Conservation (phyloP, 1,140 invertebrate species). For the Acromyrmex heyeri region DNA sequence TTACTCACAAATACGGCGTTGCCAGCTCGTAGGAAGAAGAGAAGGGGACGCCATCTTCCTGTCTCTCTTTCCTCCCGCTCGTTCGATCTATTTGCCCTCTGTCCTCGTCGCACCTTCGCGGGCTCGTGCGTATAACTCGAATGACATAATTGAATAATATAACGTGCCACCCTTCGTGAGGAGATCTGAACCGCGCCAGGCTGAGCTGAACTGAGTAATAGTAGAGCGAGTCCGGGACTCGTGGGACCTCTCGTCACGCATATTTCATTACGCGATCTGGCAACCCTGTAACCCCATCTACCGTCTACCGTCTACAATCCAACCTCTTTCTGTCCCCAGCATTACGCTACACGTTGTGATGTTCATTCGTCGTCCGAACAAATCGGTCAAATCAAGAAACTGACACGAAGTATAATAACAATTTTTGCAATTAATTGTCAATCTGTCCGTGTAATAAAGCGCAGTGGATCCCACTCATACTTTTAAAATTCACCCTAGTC, state of each 20-base stretch:
- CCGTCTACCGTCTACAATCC: constrained; percentile 74
- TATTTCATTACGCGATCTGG: constrained; percentile 85
- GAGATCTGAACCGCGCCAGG: constrained; percentile 73
- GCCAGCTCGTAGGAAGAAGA: constrained; percentile 45
- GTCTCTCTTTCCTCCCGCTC: constrained; percentile 47
- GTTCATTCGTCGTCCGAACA: constrained; percentile 35
- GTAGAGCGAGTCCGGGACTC: constrained; percentile 83
- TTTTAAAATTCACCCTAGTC: too few relatives aligned
- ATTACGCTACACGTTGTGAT: constrained; percentile 29
- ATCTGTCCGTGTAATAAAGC: constrained; percentile 11
- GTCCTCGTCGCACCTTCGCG: constrained; percentile 72
- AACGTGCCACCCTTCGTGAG: constrained; percentile 82
- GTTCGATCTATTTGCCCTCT: constrained; percentile 49
- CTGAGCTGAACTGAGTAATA: constrained; percentile 82
- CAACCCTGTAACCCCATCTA: constrained; percentile 73
- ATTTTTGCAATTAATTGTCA: too few relatives aligned
- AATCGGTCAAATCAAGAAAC: constrained; percentile 70
- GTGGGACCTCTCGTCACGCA: constrained; percentile 85
- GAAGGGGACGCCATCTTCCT: constrained; percentile 62
- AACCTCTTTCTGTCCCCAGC: constrained; percentile 60
- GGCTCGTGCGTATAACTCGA: constrained; percentile 83
- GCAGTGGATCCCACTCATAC: background rate
- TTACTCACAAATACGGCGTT: constrained; percentile 54
- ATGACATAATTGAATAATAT: constrained; percentile 87
- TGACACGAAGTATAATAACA: background rate